These are phyloP conservation scores for Nasua narica DNA, from an alignment of 2,797 vertebrate genomes.

Conservation along the genomic window DNA sequence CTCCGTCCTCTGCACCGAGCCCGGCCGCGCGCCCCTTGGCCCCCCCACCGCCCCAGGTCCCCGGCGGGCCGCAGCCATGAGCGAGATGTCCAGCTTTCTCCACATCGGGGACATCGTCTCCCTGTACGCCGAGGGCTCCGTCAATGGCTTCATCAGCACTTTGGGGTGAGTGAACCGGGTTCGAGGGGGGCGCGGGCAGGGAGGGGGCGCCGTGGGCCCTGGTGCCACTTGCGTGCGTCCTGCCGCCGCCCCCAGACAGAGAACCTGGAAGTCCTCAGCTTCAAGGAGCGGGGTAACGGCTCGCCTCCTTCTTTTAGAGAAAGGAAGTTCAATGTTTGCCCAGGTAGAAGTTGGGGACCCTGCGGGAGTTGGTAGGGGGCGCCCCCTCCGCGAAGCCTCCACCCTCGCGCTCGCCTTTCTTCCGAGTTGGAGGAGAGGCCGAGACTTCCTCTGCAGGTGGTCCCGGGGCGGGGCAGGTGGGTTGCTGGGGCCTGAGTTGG, in stretches of 20 bases:
- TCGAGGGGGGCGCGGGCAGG: background rate
- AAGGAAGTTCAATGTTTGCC: slow-evolving; percentile 70
- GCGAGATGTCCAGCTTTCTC: slow-evolving; percentile 96
- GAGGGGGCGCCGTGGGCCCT: background rate
- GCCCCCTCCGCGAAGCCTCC: background rate
- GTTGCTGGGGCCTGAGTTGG: background rate
- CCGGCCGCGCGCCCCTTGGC: background rate
- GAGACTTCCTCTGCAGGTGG: slow-evolving; percentile 56
- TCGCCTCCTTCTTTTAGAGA: slow-evolving; percentile 7
- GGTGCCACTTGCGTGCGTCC: background rate
- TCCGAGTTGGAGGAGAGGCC: background rate
- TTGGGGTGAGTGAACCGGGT: slow-evolving; percentile 88
- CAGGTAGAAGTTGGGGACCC: slow-evolving; percentile 60
- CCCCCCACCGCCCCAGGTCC: background rate
- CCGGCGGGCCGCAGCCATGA: slow-evolving; percentile 84
- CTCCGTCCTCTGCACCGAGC: background rate
- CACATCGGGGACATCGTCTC: slow-evolving; percentile 98
- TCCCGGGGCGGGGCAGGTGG: slow-evolving; percentile 3
- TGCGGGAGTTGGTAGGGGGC: background rate
- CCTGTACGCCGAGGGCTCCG: slow-evolving; percentile 95
- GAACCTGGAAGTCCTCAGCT: background rate
- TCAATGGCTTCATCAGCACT: slow-evolving; percentile 98
- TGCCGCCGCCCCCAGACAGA: background rate
- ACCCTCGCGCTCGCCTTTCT: background rate
- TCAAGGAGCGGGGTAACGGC: background rate